These are phyloP conservation scores for Decapterus maruadsi DNA, from an alignment of 2,797 vertebrate species.

Conservation along the genomic window DNA sequence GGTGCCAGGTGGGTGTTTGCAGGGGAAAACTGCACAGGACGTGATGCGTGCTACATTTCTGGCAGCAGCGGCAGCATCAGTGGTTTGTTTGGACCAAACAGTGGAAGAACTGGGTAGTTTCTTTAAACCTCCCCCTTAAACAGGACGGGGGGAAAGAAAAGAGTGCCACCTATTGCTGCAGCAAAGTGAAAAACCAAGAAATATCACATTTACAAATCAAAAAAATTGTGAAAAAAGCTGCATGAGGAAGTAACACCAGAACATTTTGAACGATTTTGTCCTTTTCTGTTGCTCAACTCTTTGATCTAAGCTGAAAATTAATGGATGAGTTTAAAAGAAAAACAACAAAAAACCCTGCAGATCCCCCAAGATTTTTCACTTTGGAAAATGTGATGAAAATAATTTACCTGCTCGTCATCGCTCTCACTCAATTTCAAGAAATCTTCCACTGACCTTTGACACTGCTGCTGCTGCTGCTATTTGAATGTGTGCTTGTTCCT, in stretches of 20 bases:
- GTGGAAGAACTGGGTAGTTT: constrained; percentile 59
- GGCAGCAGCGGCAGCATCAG: constrained; percentile 15
- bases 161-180: background rate
- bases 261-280: background rate
- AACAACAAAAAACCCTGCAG: background rate
- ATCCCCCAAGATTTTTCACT: background rate
- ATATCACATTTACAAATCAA: background rate
- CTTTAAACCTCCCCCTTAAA: background rate
- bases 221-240: background rate
- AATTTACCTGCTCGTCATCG: constrained; percentile 32
- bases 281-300: background rate
- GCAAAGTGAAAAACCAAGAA: background rate
- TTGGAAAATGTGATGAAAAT: constrained; percentile 25
- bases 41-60: constrained; percentile 57
- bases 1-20: constrained; percentile 57
- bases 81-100: constrained; percentile 52
- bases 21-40: constrained; percentile 59
- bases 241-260: background rate
- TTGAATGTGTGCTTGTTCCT: constrained; percentile 57
- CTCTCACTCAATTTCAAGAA: constrained; percentile 16
- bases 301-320: background rate
- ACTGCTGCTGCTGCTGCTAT: constrained; percentile 24
- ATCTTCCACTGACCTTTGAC: constrained; percentile 57
- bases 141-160: constrained; percentile 9
- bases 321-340: background rate